A percentile compares a stretch with the other conserved stretches of the same genome.
Conservation (phyloP, 2,113 vertebrate species). For the Cranoglanis bouderius region DNA sequence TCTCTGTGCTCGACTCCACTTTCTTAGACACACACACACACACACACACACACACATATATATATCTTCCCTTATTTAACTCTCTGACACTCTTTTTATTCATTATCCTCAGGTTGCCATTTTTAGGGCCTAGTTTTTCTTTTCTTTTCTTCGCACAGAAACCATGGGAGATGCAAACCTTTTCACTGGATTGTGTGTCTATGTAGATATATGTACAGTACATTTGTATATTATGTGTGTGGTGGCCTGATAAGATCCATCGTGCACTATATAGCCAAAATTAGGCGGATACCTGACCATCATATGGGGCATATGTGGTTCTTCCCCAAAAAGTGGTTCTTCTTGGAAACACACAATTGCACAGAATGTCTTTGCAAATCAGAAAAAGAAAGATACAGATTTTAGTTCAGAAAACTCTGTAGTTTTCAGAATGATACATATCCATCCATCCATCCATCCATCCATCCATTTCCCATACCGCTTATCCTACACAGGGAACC, state of each 20-base stretch:
- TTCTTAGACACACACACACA: neutral
- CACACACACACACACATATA: neutral
- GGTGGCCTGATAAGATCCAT: neutral
- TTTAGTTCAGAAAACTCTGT: neutral
- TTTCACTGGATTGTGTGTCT: neutral
- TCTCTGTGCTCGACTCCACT: neutral
- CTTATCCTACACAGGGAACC: too few species aligned
- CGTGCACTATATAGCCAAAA: neutral
- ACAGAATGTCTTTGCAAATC: too few species aligned
- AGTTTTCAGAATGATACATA: too few species aligned
- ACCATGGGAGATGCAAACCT: neutral
- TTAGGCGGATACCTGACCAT: neutral
- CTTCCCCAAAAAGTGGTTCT: too few species aligned
- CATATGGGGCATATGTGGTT: neutral
- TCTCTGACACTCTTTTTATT: neutral
- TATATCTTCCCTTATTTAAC: neutral
- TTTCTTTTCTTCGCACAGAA: neutral
- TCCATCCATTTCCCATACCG: too few species aligned
- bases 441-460: too few species aligned
- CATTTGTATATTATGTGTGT: neutral
- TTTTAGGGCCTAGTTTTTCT: neutral
- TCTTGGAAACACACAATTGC: too few species aligned
- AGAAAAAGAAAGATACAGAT: neutral
- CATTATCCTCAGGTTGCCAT: neutral
- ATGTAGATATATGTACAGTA: neutral